Base-by-base conservation (phyloP, 2,113 vertebrate genomes). In the Gallinago jamesoni region DNA sequence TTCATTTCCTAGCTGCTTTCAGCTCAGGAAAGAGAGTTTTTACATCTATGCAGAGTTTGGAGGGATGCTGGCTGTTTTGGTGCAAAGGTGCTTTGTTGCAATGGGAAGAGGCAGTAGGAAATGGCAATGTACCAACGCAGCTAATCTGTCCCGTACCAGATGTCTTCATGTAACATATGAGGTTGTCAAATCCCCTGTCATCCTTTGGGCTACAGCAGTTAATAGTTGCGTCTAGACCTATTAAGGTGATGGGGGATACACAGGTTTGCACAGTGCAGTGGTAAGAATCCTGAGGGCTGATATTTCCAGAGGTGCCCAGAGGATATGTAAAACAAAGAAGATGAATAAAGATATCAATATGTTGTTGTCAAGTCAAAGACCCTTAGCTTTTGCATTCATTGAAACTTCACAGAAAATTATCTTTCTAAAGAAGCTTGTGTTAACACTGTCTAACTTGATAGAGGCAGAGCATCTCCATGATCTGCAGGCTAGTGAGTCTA, bases 171-270 rank as follows among this genome's bases (percentile, higher is more conserved):
- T 93, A 87, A 92, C 83, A 3, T 56, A 81, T 30, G 68, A 92
- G 68, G 11, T 57, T 96, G 95, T 94, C 96, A 95, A 84, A 92
- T 87, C 24, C 45, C 64, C 47, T 92, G 88, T 53, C 76, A 60
- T 84, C 76, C 95, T 95, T 60, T 81, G 90, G 95, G 92, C 90
- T 89, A 96, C 75, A 86, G 62, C 83, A 78, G 76, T 88, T 93
- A 92, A 90, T 63, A 59, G 72, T 37, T 57, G 64, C 87, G 77
- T 79, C 92, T 53, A n/a, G 76, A 78, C 33, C 73, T 92, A 28
- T 91, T 82, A 89, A 55, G 48, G 55, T 89, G 88, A 82, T 75
- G 52, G n/a, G 76, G 12, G 16, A 14, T 89, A 6, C 56, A 19
- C 19, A 52, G 90, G 57, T 66, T 93, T 92, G 94, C 80, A 59